phyloP scores from a whole-genome alignment of 2,113 vertebrate genomes.

The Austrofundulus limnaeus region DNA sequence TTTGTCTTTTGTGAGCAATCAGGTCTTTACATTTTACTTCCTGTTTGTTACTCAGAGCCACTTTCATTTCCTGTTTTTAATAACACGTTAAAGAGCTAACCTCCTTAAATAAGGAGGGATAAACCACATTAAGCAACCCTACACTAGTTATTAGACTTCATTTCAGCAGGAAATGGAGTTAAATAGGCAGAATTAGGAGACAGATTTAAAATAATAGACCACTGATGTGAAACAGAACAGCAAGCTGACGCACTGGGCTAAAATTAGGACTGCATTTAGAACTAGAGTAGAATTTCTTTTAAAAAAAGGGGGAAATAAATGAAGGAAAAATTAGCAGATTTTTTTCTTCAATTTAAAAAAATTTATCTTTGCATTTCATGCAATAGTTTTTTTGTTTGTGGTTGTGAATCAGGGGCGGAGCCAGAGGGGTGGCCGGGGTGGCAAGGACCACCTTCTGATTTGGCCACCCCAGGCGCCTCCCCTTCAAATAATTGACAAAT shows the following conservation, averaged over 20 bases:
- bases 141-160: constrained; percentile 58
- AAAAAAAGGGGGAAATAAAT: too few species aligned
- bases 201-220: constrained; percentile 38
- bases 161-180: constrained; percentile 36
- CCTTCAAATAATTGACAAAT: too few species aligned
- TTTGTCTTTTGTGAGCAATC: constrained; percentile 47
- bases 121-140: constrained; percentile 39
- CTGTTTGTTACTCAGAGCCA: constrained; percentile 41
- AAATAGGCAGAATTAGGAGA: constrained; percentile 56
- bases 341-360: background rate
- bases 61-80: constrained; percentile 51
- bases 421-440: too few species aligned
- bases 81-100: constrained; percentile 42
- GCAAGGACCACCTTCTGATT: too few species aligned
- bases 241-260: background rate
- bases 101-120: constrained; percentile 36
- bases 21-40: constrained; percentile 51
- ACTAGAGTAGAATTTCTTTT: background rate
- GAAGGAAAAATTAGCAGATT: background rate
- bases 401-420: too few species aligned
- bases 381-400: background rate
- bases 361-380: background rate
- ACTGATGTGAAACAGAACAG: constrained; percentile 21
- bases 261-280: constrained; percentile 4
- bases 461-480: too few species aligned